These are phyloP conservation scores for Epistrophe grossulariae DNA, from an alignment of 2,888 invertebrate genomes.

Conservation along the genomic window DNA sequence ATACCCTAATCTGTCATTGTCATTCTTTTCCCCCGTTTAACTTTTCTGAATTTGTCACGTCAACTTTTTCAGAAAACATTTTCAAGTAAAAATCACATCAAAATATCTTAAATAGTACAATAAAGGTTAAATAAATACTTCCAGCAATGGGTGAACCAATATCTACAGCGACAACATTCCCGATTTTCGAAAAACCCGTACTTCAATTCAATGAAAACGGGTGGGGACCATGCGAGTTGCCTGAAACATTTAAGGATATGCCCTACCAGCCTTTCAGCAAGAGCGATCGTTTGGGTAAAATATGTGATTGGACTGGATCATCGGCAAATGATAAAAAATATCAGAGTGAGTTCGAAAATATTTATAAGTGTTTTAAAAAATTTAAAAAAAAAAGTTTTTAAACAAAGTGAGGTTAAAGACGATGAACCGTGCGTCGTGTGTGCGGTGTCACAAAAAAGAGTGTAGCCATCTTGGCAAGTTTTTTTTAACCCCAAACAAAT, in stretches of 20 bases:
- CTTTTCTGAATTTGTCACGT: constrained; percentile 71
- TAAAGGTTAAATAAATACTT: constrained; percentile 27
- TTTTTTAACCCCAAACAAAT: constrained; percentile 31
- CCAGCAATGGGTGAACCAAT: constrained; percentile 79
- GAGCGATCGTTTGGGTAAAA: constrained; percentile 98
- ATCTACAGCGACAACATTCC: constrained; percentile 79
- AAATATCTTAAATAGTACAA: not conserved
- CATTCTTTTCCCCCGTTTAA: constrained; percentile 54
- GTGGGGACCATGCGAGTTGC: constrained; percentile 98
- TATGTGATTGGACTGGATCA: constrained; percentile 99
- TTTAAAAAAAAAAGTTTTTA: not conserved
- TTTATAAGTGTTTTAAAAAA: not conserved
- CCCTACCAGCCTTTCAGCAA: constrained; percentile 99
- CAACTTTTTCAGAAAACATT: constrained; percentile 67
- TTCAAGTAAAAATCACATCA: constrained; percentile 45
- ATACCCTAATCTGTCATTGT: constrained; percentile 36
- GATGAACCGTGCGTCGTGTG: constrained; percentile 53
- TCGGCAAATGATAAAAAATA: constrained; percentile 97
- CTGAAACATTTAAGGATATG: constrained; percentile 90
- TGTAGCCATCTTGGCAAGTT: constrained; percentile 64
- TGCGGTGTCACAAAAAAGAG: constrained; percentile 23
- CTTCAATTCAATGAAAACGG: constrained; percentile 86
- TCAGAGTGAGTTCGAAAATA: constrained; percentile 87
- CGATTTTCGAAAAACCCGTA: constrained; percentile 80
- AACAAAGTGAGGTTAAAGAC: constrained; percentile 52